Conservation (phyloP, 2,797 vertebrate species). For the Cynodonichthys magdalenae region DNA sequence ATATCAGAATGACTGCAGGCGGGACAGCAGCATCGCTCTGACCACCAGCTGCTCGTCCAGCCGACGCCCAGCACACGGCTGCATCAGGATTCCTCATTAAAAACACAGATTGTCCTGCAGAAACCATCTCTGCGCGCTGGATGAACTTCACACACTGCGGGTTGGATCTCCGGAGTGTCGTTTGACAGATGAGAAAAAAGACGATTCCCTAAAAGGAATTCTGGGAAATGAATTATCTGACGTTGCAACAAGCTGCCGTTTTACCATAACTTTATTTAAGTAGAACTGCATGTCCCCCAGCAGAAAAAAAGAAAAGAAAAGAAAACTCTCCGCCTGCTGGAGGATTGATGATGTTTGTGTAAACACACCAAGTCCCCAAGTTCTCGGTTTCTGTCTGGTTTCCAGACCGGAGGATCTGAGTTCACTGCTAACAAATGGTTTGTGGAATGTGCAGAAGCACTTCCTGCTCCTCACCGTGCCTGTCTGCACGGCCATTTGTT, state of each 20-base stretch:
- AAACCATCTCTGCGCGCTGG: conserved; percentile 58
- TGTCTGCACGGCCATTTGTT: conserved; percentile 44
- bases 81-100: conserved; percentile 40
- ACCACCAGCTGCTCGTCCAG: conserved; percentile 7
- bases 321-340: not conserved
- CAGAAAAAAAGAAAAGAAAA: not conserved
- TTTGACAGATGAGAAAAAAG: conserved; percentile 64
- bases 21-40: conserved; percentile 2
- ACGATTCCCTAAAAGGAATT: conserved; percentile 13
- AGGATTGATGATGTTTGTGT: conserved; percentile 21
- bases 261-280: conserved; percentile 48
- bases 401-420: conserved; percentile 40
- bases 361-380: conserved; percentile 24
- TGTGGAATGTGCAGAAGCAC: conserved; percentile 46
- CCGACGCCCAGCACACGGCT: conserved; percentile 2
- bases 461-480: conserved; percentile 53
- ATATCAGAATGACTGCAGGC: not conserved
- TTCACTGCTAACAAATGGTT: conserved; percentile 45
- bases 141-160: conserved; percentile 54
- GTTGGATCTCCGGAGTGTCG: conserved; percentile 49
- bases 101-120: conserved; percentile 56
- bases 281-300: conserved; percentile 26
- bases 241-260: conserved; percentile 51
- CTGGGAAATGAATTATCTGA: conserved; percentile 61
- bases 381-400: conserved; percentile 20